phyloP scores from a whole-genome alignment of 2,888 invertebrate genomes.

The Patella depressa region DNA sequence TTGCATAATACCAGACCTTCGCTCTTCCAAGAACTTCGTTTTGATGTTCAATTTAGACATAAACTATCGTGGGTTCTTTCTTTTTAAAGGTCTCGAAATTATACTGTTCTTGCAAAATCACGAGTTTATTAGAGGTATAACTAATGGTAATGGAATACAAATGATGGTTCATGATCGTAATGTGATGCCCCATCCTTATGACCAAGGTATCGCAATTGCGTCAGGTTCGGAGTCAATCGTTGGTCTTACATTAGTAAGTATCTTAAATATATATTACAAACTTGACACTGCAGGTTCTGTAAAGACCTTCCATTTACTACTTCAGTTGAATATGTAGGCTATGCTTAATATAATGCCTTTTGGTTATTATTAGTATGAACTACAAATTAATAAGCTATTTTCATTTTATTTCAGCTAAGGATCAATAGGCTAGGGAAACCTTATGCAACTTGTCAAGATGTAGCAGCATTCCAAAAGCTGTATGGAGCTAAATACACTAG shows the following conservation, averaged over 20 bases:
- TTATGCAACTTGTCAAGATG: conserved; percentile 16
- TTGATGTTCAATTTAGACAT: too few species aligned
- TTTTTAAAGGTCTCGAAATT: conserved; percentile 45
- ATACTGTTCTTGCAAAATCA: conserved; percentile 48
- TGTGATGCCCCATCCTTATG: conserved; percentile 46
- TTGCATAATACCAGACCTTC: too few species aligned
- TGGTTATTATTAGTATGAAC: too few species aligned
- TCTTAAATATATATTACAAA: too few species aligned
- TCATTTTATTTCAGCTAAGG: conserved; percentile 8
- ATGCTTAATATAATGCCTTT: too few species aligned
- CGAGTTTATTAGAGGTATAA: conserved; percentile 50
- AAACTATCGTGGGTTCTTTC: background rate
- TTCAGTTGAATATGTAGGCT: too few species aligned
- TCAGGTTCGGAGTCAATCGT: conserved; percentile 45
- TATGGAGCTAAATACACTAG: background rate
- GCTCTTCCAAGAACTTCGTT: too few species aligned
- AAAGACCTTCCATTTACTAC: too few species aligned
- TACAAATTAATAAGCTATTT: too few species aligned
- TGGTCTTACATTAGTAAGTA: conserved; percentile 47
- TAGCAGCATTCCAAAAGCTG: background rate
- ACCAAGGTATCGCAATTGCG: conserved; percentile 45
- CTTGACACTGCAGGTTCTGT: too few species aligned
- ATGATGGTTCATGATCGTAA: conserved; percentile 44
- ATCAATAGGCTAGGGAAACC: conserved; percentile 10
- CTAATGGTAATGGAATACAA: conserved; percentile 47